These are phyloP conservation scores for Phalacrocorax pelagicus DNA, from an alignment of 2,113 vertebrate genomes.

Conservation along the genomic window DNA sequence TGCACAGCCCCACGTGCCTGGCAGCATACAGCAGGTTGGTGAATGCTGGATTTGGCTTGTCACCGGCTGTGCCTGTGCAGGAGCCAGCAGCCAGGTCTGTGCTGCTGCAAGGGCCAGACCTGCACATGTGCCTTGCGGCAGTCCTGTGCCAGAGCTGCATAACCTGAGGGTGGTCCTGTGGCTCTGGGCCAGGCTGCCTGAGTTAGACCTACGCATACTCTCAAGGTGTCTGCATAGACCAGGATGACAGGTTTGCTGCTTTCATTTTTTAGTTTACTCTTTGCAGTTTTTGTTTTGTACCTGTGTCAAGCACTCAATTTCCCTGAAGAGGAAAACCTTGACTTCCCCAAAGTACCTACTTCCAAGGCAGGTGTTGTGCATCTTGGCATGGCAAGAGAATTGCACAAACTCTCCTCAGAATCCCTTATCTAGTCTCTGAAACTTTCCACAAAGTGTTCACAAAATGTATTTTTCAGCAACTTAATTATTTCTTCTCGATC, in stretches of 20 bases:
- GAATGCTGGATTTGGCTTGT: not conserved
- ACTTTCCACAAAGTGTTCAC: not conserved
- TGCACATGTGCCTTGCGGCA: accelerated
- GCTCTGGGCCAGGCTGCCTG: not conserved
- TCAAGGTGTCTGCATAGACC: not conserved
- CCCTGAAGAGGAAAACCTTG: not conserved
- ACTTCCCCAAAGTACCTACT: not conserved
- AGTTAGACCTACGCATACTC: accelerated
- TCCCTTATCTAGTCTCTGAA: not conserved
- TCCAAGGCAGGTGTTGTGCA: not conserved
- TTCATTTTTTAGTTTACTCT: not conserved
- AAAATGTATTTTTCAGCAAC: not conserved
- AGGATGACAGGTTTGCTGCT: not conserved
- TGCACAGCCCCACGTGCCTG: not conserved
- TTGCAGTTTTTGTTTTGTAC: not conserved
- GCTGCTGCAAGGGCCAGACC: not conserved
- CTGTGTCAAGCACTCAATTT: no score
- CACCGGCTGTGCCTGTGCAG: not conserved
- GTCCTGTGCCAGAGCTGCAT: not conserved
- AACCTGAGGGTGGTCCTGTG: not conserved
- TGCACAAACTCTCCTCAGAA: not conserved
- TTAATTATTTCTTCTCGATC: constrained; percentile 20
- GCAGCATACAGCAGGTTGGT: accelerated
- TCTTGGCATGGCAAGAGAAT: no score
- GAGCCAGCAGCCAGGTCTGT: not conserved